Conservation (phyloP, 2,797 vertebrate species). For the Echeneis naucrates region DNA sequence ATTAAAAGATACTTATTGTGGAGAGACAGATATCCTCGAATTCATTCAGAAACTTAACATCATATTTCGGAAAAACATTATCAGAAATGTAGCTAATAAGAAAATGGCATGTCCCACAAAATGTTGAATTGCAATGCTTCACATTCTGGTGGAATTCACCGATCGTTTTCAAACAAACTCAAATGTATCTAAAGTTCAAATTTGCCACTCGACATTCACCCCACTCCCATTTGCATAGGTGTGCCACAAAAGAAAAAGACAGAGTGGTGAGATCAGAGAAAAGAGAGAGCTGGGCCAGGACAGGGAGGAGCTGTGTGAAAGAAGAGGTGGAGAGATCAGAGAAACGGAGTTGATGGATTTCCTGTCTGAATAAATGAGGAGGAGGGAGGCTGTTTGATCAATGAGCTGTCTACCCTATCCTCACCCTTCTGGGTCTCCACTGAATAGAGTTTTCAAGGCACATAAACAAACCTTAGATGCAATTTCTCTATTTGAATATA, state of each 20-base stretch:
- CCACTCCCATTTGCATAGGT: constrained; percentile 27
- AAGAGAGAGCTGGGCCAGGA: constrained; percentile 18
- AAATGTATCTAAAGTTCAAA: constrained; percentile 28
- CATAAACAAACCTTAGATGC: constrained; percentile 60
- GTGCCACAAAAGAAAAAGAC: constrained; percentile 44
- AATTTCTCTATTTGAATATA: constrained; percentile 57
- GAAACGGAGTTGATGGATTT: constrained; percentile 82
- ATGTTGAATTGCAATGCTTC: not conserved
- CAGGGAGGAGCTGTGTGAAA: constrained; percentile 56
- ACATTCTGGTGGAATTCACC: not conserved
- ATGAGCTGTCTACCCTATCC: constrained; percentile 73
- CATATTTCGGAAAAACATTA: not conserved
- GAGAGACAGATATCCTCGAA: no score
- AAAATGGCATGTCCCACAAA: not conserved
- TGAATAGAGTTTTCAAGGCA: constrained; percentile 58
- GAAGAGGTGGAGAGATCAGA: constrained; percentile 75
- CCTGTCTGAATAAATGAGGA: constrained; percentile 82
- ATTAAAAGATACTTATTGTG: no score
- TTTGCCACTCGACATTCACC: constrained; percentile 17
- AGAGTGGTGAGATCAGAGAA: constrained; percentile 38
- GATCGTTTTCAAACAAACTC: not conserved
- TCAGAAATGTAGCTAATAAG: constrained; percentile 6
- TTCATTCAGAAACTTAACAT: not conserved
- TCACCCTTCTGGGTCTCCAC: constrained; percentile 54
- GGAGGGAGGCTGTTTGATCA: constrained; percentile 83